Evolutionary conservation across 2,888 invertebrate genomes (phyloP).

Genomic region (Serripes groenlandicus): DNA sequence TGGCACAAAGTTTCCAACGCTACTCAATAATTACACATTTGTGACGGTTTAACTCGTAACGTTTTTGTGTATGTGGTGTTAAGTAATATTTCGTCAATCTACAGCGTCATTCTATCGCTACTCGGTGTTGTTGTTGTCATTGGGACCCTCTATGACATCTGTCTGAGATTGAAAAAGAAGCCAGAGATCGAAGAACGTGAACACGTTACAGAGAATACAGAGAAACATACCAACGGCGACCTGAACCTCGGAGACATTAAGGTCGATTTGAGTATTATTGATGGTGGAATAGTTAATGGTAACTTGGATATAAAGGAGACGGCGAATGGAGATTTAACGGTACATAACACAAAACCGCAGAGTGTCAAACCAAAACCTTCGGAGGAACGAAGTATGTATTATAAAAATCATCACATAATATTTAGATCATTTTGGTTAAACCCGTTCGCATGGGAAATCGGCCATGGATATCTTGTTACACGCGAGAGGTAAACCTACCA

Average conservation of each 20-base stretch:
- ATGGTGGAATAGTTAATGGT: not conserved
- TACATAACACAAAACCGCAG: not conserved
- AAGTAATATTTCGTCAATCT: no score
- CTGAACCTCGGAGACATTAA: not conserved
- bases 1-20: no score
- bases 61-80: no score
- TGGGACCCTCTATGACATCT: constrained; percentile 12
- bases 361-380: not conserved
- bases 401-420: no score
- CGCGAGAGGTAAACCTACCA: no score
- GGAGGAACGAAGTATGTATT: not conserved
- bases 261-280: not conserved
- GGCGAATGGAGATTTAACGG: not conserved
- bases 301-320: not conserved
- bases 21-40: no score
- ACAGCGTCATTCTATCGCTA: not conserved
- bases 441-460: no score
- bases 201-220: not conserved
- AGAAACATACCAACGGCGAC: not conserved
- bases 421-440: no score
- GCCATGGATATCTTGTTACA: no score
- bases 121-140: not conserved
- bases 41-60: no score
- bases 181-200: not conserved
- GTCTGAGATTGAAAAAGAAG: not conserved